Evolutionary conservation across 2,113 vertebrate species (phyloP), one percentile per base, ranked within the genome.

Genomic region (Hiodon tergisus): DNA sequence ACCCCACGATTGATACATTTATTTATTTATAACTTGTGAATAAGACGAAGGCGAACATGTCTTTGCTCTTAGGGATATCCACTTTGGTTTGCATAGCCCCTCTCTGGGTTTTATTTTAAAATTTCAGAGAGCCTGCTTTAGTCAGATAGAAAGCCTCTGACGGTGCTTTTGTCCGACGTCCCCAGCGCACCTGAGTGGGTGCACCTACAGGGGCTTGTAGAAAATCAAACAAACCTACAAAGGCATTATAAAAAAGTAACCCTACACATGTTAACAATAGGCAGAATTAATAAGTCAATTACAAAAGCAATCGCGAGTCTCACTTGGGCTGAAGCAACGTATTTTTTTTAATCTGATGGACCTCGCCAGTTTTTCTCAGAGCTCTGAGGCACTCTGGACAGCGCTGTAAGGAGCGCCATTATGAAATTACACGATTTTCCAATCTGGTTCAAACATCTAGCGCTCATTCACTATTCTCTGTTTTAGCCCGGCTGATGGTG

Each of bases 11-110:
- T 69, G 67, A 50, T 47, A 58, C 52, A 66, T 73, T 73, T 73
- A 73, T 73, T 73, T 65, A 54, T 63, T 73, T 66, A 60, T 51
- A 2, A 4, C 72, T 54, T 17, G 53, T 66, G 52, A 73, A 66
- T 73, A 31, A 31, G 31, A 73, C 16, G 51, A 11, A 66, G 48
- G 52, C 61, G 4, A 17, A 52, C 4, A 31, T 5, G 9, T 47
- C 59, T 51, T 11, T 47, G 61, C 6, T 4, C 11, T 17, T 52
- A 10, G 48, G 47, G 17, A 2, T 8, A 6, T 10, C 16, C 16
- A 6, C n/a, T 54, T 13, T 6, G 52, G 61, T 52, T 17, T 11
- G 52, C 16, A 53, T 47, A 3, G n/a, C 17, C 10, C 14, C 8
- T 8, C 59, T 14, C 4, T 58, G 59, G 52, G 14, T 31, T 31